A percentile compares a stretch with the other conserved stretches of the same genome.
Evolutionary conservation across 1,140 invertebrate genomes (phyloP).

Genomic region (Trachymyrmex cornetzi): DNA sequence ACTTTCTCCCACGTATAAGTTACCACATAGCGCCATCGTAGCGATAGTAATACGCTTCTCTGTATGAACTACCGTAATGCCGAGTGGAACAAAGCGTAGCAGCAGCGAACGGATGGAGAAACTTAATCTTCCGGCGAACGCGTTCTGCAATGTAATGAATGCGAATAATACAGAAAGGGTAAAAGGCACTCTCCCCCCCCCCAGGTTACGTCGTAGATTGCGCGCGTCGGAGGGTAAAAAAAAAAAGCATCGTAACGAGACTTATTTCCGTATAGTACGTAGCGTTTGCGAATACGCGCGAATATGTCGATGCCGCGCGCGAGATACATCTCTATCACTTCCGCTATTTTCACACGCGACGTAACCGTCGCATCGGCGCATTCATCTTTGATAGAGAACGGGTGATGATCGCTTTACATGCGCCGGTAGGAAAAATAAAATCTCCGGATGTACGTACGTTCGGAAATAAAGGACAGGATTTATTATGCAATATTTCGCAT

Average conservation of each 20-base stretch:
- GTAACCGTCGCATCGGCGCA: conserved; percentile 11
- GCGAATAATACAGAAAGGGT: conserved; percentile 69
- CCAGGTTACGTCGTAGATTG: conserved; percentile 3
- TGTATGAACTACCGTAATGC: conserved; percentile 66
- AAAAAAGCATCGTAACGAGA: background rate
- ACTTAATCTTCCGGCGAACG: conserved; percentile 74
- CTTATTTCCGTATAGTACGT: background rate
- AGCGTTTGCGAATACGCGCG: background rate
- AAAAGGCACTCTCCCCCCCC: conserved; percentile 61
- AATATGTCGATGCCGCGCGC: background rate
- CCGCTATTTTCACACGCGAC: conserved; percentile 23
- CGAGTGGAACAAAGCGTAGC: conserved; percentile 69
- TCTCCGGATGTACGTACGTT: conserved; percentile 39
- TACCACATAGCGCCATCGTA: conserved; percentile 49
- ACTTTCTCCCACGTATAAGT: conserved; percentile 58
- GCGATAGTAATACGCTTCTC: conserved; percentile 66
- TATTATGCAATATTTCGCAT: conserved; percentile 61
- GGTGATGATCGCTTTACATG: conserved; percentile 49
- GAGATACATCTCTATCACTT: conserved; percentile 19
- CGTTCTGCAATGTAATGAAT: conserved; percentile 68
- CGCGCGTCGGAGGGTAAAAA: background rate
- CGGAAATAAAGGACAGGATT: conserved; percentile 61
- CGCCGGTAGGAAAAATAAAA: conserved; percentile 49
- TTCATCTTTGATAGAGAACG: conserved; percentile 43
- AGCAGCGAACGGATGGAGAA: conserved; percentile 64